A percentile compares a stretch with the other conserved stretches of the same genome.
These are phyloP conservation scores for Empidonax alnorum DNA, from an alignment of 2,113 vertebrate species.

Conservation along the genomic window DNA sequence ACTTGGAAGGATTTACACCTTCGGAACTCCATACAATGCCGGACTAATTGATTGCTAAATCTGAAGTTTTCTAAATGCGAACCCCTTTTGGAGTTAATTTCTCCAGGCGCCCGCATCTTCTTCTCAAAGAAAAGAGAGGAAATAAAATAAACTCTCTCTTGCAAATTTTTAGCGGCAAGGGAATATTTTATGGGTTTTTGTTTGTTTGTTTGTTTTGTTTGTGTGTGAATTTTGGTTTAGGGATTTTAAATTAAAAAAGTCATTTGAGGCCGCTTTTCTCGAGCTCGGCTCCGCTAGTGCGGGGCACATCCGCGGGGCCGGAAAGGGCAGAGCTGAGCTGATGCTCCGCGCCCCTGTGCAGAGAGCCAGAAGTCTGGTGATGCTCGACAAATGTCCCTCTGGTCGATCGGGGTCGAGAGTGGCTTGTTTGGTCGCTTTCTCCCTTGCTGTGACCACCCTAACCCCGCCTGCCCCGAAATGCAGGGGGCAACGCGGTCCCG, in stretches of 20 bases:
- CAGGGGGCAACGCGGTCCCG: not conserved
- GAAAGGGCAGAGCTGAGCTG: not conserved
- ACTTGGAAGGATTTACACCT: slow-evolving; percentile 35
- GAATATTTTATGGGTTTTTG: not conserved
- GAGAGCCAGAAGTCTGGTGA: not conserved
- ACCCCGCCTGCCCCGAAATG: not conserved
- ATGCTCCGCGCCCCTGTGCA: not conserved
- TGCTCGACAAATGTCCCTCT: not conserved
- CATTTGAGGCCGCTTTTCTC: not conserved
- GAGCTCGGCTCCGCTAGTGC: not conserved
- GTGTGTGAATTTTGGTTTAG: not conserved
- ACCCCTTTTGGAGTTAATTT: not conserved
- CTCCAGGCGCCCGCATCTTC: not conserved
- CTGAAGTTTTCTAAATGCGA: not conserved
- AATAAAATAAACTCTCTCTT: not conserved
- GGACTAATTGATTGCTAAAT: slow-evolving; percentile 3
- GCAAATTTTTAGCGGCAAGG: not conserved
- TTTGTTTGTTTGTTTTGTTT: not conserved
- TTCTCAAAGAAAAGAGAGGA: not conserved
- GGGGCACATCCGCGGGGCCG: not conserved
- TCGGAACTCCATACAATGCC: not conserved
- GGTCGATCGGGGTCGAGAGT: fast-evolving
- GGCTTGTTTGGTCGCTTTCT: not conserved
- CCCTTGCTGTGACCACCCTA: not conserved
- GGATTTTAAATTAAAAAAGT: not conserved